Evolutionary conservation across 53 echinoderm and acorn worm species (phyloP).

Genomic region (Temnopleurus reevesii): DNA sequence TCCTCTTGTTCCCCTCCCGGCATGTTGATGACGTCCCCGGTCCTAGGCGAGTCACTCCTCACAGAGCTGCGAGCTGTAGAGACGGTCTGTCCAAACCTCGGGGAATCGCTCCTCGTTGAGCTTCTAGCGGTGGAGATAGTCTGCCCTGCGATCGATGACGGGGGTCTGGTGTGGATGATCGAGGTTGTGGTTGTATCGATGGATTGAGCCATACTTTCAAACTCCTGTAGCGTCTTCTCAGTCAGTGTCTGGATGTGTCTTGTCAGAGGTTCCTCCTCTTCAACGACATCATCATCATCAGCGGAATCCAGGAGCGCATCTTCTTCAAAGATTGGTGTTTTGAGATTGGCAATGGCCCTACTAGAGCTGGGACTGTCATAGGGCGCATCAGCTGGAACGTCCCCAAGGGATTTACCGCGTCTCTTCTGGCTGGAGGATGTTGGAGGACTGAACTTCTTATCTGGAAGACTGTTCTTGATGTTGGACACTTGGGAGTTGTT

Average conservation of each 20-base stretch:
- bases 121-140: neutral
- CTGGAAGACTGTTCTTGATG: slow-evolving; percentile 69
- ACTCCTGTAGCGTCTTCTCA: slow-evolving; percentile 76
- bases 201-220: slow-evolving; percentile 63
- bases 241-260: slow-evolving; percentile 81
- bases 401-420: slow-evolving; percentile 33
- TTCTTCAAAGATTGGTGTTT: neutral
- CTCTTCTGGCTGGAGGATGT: slow-evolving; percentile 12
- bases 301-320: neutral
- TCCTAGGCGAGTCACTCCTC: neutral
- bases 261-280: slow-evolving; percentile 65
- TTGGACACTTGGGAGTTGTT: slow-evolving; percentile 57
- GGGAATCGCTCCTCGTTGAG: neutral
- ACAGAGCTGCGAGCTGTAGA: neutral
- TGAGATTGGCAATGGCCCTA: neutral
- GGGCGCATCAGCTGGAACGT: neutral
- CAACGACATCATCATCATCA: slow-evolving; percentile 27
- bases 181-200: slow-evolving; percentile 38
- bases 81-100: neutral
- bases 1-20: slow-evolving; percentile 57
- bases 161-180: slow-evolving; percentile 44
- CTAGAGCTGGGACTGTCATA: neutral
- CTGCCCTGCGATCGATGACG: slow-evolving; percentile 13
- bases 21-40: slow-evolving; percentile 34
- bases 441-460: slow-evolving; percentile 69